Base-by-base conservation (phyloP, 2,888 invertebrate genomes). In the Odontomyia ornata region DNA sequence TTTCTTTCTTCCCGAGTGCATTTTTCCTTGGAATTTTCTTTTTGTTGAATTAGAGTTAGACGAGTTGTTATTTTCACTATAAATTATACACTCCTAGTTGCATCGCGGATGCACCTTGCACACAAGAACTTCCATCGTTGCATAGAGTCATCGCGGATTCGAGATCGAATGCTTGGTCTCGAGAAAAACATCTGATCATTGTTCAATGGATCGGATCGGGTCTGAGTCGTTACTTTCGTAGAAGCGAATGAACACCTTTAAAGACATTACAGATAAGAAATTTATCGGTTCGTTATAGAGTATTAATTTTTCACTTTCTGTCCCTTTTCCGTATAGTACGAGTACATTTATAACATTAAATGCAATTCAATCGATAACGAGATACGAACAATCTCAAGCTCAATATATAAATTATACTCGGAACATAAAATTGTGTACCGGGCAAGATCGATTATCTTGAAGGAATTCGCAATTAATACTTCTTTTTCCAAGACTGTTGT, bases 231-330 rank as follows among this genome's bases (percentile, higher is more conserved):
- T 52, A 52, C 52, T 18, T 52, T 52, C 52, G 15, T 52, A 52
- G 13, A 52, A 18, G 52, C 18, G 52, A 52, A 18, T 18, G 15
- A 52, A 52, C 15, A 52, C 52, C n/a, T 52, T 52, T 9, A 52
- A 52, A 52, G 52, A 52, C 52, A 60, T 60, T 21, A 0, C 21
- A 60, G 60, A 60, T 60, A 25, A 25, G 60, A 60, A 60, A 60
- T 25, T 60, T 21, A 60, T 60, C 25, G 25, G 23, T 60, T 60
- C 60, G 60, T 60, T 60, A 60, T 25, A 25, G 13, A 60, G 60
- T 60, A 60, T 60, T 60, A 60, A 60, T 60, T 60, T 60, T 60
- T 60, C 60, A 60, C 23, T 60, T 25, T 25, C 60, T 21, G 23
- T 25, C 25, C 25, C 11, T 60, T 60, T 25, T 11, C 25, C 25